Percentiles rank a stretch among this genome's conserved stretches.
phyloP scores from a whole-genome alignment of 2,113 vertebrate species.

The Chloropsis hardwickii region DNA sequence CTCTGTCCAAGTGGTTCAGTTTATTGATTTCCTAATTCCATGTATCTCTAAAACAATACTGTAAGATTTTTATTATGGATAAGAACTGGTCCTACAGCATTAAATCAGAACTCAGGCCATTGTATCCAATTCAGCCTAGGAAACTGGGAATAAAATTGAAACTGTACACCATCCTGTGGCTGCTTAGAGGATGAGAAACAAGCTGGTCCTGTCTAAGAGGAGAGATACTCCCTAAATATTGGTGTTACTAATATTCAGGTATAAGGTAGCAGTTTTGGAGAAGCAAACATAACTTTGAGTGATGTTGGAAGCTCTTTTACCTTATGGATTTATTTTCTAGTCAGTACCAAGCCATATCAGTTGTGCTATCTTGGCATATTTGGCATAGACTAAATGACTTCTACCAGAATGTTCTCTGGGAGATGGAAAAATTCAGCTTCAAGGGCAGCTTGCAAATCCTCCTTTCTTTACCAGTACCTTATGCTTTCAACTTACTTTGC shows the following conservation, averaged over 20 bases:
- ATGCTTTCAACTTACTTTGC: not conserved
- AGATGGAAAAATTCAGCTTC: not conserved
- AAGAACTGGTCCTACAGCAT: not conserved
- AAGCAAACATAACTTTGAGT: not conserved
- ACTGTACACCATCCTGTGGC: not conserved
- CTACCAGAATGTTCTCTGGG: not conserved
- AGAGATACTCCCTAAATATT: not conserved
- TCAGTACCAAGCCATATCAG: not conserved
- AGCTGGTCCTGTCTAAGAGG: not conserved
- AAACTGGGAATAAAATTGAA: not conserved
- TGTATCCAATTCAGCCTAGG: not conserved
- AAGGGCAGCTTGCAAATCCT: not conserved
- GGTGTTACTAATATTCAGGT: not conserved
- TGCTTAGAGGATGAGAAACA: not conserved
- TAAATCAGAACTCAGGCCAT: not conserved
- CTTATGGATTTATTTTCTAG: not conserved
- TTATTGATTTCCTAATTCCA: not conserved
- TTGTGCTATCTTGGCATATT: not conserved
- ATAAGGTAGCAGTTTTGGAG: not conserved
- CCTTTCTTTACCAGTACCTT: not conserved
- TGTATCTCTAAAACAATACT: not conserved
- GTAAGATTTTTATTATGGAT: not conserved
- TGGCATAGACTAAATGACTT: not conserved
- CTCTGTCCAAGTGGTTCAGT: not conserved
- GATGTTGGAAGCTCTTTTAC: not conserved